Base-by-base conservation (phyloP, 2,797 vertebrate species). In the Ispidina lecontei region DNA sequence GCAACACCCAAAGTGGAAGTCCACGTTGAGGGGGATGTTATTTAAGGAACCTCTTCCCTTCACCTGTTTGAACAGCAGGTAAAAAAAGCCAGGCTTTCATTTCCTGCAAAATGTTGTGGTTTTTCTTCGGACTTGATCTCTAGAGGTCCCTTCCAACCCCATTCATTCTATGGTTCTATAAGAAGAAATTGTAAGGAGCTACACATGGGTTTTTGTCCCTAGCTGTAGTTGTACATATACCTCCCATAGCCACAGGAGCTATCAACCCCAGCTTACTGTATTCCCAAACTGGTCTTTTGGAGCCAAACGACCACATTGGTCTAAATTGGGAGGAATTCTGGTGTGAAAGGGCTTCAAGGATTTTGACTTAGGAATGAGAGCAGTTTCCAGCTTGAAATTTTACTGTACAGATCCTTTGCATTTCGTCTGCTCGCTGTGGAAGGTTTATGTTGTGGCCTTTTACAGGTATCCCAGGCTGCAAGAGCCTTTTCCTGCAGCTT, bases 361-460 rank as follows among this genome's bases (percentile, higher is more conserved):
- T 65, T 83, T 65, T 91, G 49, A 54, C 89, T 26, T 35, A 67
- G 43, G 7, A 78, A 59, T 12, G 25, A 33, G 14, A 77, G 13
- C 25, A 43, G 12, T 13, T 21, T 88, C 28, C 62, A 39, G 8
- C 60, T 35, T 5, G 3, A 21, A 11, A 15, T 55, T 74, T 64
- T 70, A 11, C 33, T 69, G 2, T 37, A 22, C 5, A 28, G 18
- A 13, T 73, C 14, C 21, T 63, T 70, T 0, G 6, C 2, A 7
- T 76, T 71, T 89, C 12, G 4, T 46, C 47, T 44, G 8, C 14
- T 16, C 0, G 0, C 21, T 72, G 14, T 2, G 12, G 29, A 10
- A 80, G 14, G 26, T 23, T 52, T 29, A 26, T 7, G 0, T 33
- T 33, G 4, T 60, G 47, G 46, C 23, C 29, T 86, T 23, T 62